Evolutionary conservation across 2,888 invertebrate species (phyloP), one percentile per base, ranked within the genome.

Genomic region (Meghimatium bilineatum): DNA sequence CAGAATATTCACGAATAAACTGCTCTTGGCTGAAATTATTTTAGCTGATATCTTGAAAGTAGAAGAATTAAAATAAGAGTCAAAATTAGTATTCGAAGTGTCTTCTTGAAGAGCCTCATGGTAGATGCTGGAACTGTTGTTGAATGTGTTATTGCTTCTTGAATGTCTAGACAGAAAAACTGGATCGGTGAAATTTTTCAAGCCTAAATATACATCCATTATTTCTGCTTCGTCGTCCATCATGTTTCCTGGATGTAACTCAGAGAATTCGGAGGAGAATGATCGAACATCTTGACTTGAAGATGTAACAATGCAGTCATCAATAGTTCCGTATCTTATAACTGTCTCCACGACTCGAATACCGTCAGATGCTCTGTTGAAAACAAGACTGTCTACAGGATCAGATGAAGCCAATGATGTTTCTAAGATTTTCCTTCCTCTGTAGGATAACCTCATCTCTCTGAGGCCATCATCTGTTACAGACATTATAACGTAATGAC

Each of bases 291-390:
- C 85, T 12, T 82, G 79, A 10, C 85, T 66, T 38, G 89, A 86
- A 38, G 86, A 75, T 0, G 89, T 86, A 84, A 85, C 88, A 56
- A 89, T 88, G 85, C 91, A 91, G 82, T 90, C 90, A 69, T 88
- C 88, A 12, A 91, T 75, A 0, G 79, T 44, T 32, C 88, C 89
- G n/a, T 88, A 87, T 66, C 91, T 89, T 52, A 85, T 85, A 1
- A 90, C 89, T 23, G 87, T 85, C 80, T 90, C 90, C 26, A 91
- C 87, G 26, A 91, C 60, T 52, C 87, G 85, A 23, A 77, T 87
- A 29, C 91, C 90, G 83, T 91, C 89, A 12, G 90, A 12, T n/a
- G 75, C 75, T 23, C 76, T 23, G 75, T 20, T 60, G 80, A 67
- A 69, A 10, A 36, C 52, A 17, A 83, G 34, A 36, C 78, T 56